A percentile compares a stretch with the other conserved stretches of the same genome.
phyloP scores from a whole-genome alignment of 2,113 vertebrate genomes.

The Caranx melampygus region DNA sequence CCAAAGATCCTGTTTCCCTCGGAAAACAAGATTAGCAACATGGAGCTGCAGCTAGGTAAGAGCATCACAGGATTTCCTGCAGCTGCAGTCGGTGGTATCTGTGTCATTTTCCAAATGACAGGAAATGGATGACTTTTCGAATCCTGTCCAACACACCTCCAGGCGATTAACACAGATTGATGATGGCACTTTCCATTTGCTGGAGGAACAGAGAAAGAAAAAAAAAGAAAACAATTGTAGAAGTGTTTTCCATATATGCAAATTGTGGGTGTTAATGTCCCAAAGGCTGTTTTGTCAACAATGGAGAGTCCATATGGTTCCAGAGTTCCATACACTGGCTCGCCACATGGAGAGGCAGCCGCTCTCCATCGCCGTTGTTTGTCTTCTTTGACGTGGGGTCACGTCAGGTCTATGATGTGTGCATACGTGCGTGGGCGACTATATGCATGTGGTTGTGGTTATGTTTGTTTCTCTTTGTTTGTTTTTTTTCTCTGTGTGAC shows the following conservation, averaged over 20 bases:
- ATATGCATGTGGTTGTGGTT: slow-evolving; percentile 34
- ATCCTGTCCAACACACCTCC: slow-evolving; percentile 61
- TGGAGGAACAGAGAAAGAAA: slow-evolving; percentile 34
- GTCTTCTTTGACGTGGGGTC: slow-evolving; percentile 78
- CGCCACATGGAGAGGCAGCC: slow-evolving; percentile 70
- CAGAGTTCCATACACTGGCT: slow-evolving; percentile 56
- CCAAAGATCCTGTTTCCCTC: slow-evolving; percentile 94
- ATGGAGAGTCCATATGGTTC: slow-evolving; percentile 76
- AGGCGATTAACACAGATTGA: slow-evolving; percentile 55
- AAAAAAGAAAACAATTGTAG: slow-evolving; percentile 26
- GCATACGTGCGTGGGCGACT: slow-evolving; percentile 35
- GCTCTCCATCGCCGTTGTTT: slow-evolving; percentile 69
- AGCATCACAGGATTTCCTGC: slow-evolving; percentile 66
- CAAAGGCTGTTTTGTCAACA: slow-evolving; percentile 78
- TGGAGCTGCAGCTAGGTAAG: slow-evolving; percentile 96
- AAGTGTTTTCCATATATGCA: slow-evolving; percentile 64
- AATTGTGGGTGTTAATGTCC: slow-evolving; percentile 64
- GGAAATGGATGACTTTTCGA: slow-evolving; percentile 69
- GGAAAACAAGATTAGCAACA: slow-evolving; percentile 92
- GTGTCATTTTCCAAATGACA: slow-evolving; percentile 68
- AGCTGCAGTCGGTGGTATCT: slow-evolving; percentile 39
- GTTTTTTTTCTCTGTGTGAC: slow-evolving; percentile 41
- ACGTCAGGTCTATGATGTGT: slow-evolving; percentile 46
- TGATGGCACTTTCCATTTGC: slow-evolving; percentile 63
- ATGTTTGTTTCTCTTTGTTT: slow-evolving; percentile 50